phyloP scores from a whole-genome alignment of 2,113 vertebrate genomes.

The Poicephalus gulielmi region DNA sequence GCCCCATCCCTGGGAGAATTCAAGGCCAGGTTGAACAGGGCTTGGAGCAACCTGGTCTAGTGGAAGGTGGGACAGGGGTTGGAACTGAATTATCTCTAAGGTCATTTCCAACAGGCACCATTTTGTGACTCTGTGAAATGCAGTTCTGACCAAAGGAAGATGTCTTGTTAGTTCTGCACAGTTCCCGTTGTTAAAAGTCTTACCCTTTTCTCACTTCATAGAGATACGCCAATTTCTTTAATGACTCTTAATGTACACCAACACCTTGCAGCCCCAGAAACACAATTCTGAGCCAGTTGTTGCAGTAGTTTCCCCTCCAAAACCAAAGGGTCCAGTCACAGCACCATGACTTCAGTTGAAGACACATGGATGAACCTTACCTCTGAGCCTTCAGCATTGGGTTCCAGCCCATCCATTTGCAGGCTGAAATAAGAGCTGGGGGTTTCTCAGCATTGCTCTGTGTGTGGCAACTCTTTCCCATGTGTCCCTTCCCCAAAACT shows the following conservation, averaged over 20 bases:
- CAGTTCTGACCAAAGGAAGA: not conserved
- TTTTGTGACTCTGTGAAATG: not conserved
- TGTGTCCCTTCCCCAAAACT: no score
- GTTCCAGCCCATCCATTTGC: rapidly evolving
- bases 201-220: not conserved
- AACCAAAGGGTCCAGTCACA: not conserved
- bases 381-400: not conserved
- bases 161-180: not conserved
- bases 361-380: not conserved
- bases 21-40: not conserved
- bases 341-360: not conserved
- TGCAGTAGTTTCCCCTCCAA: not conserved
- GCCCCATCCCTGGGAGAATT: not conserved
- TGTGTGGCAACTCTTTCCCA: not conserved
- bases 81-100: not conserved
- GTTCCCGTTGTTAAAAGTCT: no score
- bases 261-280: not conserved
- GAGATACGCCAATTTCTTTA: not conserved
- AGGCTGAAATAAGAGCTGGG: not conserved
- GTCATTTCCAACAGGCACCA: not conserved
- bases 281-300: rapidly evolving
- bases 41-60: not conserved
- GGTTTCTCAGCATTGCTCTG: not conserved
- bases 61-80: not conserved
- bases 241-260: not conserved